Evolutionary conservation across 1,140 invertebrate species (phyloP), one percentile per base, ranked within the genome.

Genomic region (Lysiphlebus fabarum): DNA sequence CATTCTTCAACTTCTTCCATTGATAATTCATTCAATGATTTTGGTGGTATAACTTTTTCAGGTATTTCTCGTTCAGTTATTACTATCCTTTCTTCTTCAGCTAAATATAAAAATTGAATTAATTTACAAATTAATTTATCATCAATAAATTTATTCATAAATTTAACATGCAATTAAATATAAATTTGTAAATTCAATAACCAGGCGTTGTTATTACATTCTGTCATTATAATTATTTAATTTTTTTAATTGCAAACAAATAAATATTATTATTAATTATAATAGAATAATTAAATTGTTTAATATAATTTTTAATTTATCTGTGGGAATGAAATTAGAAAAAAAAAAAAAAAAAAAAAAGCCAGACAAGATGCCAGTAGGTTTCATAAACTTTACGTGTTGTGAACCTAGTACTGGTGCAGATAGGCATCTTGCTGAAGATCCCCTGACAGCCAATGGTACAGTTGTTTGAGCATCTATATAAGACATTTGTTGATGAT

Each of bases 341-440:
- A n/a, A n/a, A n/a, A n/a, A n/a, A n/a, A n/a, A n/a, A n/a, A n/a
- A n/a, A 26, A 26, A 26, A 26, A 26, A 26, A 26, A 26, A 26
- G 17, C 17, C 17, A 26, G 17, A 26, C 17, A 26, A 26, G 17
- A 26, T 26, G 17, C 17, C 17, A 26, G 17, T 26, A 26, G 17
- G 17, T 26, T 26, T 1, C 17, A 26, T 1, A 26, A 26, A 26
- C 17, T 26, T 26, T 26, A 26, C 17, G 17, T 26, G 17, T 26
- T 26, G 17, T 26, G 75, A 82, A 95, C 92, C 92, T 93, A 95
- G 80, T 82, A 93, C 91, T 62, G 93, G 93, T 67, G 93, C 91
- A 70, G 92, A 95, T 68, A 87, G 88, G 78, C 92, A 92, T 80
- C 90, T 85, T 80, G 82, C 79, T 80, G 75, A 71, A 53, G 68